Percentiles rank a stretch among this genome's conserved stretches.
Conservation (phyloP, 2,113 vertebrate species). For the Alligator mississippiensis region DNA sequence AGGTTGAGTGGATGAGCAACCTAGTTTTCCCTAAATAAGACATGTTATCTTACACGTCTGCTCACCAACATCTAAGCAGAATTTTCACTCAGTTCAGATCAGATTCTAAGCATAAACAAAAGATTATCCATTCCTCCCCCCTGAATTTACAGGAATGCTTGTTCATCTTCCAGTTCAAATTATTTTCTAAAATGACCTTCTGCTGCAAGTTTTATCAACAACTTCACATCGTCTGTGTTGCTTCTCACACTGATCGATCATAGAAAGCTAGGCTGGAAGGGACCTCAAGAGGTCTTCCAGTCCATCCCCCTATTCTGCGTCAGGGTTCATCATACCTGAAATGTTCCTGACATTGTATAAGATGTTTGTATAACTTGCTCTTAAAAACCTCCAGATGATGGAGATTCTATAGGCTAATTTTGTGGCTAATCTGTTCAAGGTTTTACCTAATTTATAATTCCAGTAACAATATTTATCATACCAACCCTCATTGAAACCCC, state of each 20-base stretch:
- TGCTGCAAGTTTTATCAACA: background rate
- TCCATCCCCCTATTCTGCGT: too few species aligned
- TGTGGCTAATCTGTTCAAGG: too few species aligned
- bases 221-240: background rate
- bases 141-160: background rate
- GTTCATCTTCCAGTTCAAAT: background rate
- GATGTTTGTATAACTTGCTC: too few species aligned
- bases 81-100: background rate
- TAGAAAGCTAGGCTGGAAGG: too few species aligned
- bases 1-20: background rate
- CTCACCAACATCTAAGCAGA: slow-evolving; percentile 1
- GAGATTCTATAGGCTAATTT: too few species aligned
- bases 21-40: background rate
- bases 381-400: too few species aligned
- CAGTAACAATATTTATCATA: background rate
- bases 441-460: too few species aligned
- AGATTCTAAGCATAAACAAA: background rate
- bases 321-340: too few species aligned
- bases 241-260: background rate
- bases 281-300: too few species aligned
- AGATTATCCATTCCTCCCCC: background rate
- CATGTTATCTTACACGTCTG: background rate
- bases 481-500: background rate
- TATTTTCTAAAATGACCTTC: background rate
- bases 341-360: too few species aligned